Percentiles rank a stretch among this genome's conserved stretches.
These are phyloP conservation scores for Augochlorella aurata DNA, from an alignment of 2,888 invertebrate species.

Conservation along the genomic window DNA sequence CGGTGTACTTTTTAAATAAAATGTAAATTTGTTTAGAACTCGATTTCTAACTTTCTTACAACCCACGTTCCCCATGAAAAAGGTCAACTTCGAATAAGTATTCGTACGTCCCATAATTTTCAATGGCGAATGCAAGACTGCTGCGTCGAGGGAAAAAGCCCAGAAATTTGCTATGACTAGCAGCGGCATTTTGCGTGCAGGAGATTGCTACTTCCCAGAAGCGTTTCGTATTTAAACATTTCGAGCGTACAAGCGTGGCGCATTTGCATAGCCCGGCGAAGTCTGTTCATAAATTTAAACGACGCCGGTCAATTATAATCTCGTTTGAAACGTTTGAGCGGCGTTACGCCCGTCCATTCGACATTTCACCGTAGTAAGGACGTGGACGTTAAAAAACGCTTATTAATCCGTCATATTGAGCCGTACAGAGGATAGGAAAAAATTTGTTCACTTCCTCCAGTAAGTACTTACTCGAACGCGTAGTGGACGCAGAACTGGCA, in stretches of 20 bases:
- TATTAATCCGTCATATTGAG: neutral
- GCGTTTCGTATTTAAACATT: constrained; percentile 37
- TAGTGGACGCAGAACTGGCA: neutral
- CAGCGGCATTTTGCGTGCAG: constrained; percentile 44
- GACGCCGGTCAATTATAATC: constrained; percentile 46
- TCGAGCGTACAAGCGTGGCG: constrained; percentile 26
- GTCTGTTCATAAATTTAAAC: constrained; percentile 19
- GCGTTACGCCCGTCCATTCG: constrained; percentile 27
- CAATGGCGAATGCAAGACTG: neutral
- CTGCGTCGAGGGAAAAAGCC: neutral
- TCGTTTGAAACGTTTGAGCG: constrained; percentile 23
- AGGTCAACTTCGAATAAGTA: neutral
- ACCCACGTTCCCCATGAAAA: neutral
- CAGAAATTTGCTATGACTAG: neutral
- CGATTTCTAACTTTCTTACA: neutral
- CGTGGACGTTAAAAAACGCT: neutral
- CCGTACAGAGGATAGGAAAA: neutral
- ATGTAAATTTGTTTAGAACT: neutral
- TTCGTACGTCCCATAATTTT: neutral
- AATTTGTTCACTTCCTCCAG: neutral
- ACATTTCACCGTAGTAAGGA: constrained; percentile 5
- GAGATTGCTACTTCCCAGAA: constrained; percentile 43
- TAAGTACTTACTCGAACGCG: neutral
- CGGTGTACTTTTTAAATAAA: neutral
- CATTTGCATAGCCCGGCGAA: constrained; percentile 38